A percentile compares a stretch with the other conserved stretches of the same genome.
phyloP scores from a whole-genome alignment of 2,113 vertebrate species.

The Ctenomys sociabilis region DNA sequence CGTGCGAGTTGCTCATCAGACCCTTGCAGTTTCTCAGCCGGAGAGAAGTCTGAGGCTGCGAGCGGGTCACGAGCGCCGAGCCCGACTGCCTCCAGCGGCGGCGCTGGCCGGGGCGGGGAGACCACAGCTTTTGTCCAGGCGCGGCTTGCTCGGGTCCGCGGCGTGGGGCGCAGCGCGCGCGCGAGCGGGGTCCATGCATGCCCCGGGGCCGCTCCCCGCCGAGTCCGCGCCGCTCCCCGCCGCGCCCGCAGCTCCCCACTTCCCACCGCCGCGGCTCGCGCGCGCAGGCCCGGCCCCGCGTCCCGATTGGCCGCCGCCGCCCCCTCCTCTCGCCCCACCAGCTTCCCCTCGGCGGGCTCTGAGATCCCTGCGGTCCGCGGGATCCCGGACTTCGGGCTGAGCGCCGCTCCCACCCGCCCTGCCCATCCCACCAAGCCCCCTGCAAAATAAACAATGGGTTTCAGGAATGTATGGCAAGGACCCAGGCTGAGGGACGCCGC shows the following conservation, averaged over 20 bases:
- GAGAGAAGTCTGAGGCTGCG: neutral
- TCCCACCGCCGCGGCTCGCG: conserved; percentile 2
- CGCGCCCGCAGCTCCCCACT: conserved; percentile 19
- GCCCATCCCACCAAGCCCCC: neutral
- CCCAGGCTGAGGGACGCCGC: conserved; percentile 4
- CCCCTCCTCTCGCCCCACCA: neutral
- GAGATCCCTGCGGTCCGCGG: neutral
- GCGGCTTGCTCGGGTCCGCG: conserved; percentile 65
- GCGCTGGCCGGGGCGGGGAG: conserved; percentile 28
- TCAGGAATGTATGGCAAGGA: neutral
- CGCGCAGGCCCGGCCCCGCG: conserved; percentile 17
- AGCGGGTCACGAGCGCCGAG: neutral
- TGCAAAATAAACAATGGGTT: conserved; percentile 43
- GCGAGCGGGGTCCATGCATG: conserved; percentile 59
- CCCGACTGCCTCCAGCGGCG: neutral
- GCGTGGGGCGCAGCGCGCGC: conserved; percentile 69
- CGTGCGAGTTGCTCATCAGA: conserved; percentile 71
- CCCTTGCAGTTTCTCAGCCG: neutral
- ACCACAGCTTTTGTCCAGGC: conserved; percentile 76
- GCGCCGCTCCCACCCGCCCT: neutral
- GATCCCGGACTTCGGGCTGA: neutral
- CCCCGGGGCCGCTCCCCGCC: conserved; percentile 51
- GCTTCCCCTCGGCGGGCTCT: neutral
- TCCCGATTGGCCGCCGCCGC: conserved; percentile 57
- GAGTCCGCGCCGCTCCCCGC: conserved; percentile 12